phyloP scores from a whole-genome alignment of 2,797 vertebrate genomes.

The Simalia tracyae region DNA sequence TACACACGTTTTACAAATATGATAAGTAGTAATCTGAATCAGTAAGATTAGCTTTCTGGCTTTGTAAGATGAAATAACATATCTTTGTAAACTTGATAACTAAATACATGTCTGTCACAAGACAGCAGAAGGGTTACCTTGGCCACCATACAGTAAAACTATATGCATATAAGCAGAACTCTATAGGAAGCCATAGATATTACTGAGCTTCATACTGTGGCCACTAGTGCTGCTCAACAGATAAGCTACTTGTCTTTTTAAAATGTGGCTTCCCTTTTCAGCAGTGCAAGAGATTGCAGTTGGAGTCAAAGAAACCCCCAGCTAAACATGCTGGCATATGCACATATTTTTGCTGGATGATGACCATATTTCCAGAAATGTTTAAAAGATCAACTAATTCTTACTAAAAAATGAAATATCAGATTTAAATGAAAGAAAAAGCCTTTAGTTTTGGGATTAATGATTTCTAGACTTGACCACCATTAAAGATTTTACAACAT shows the following conservation, averaged over 20 bases:
- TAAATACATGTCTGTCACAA: constrained; percentile 57
- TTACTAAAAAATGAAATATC: constrained; percentile 26
- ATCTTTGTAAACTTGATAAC: constrained; percentile 59
- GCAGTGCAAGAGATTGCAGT: background rate
- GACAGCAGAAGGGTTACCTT: constrained; percentile 28
- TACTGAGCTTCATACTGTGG: background rate
- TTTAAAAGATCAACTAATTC: background rate
- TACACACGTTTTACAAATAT: constrained; percentile 69
- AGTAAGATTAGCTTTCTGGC: constrained; percentile 61
- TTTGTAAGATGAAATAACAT: constrained; percentile 63
- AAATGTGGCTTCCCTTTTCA: background rate
- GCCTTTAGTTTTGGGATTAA: background rate
- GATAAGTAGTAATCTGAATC: constrained; percentile 69
- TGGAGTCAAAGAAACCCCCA: constrained; percentile 32
- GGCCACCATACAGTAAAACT: background rate
- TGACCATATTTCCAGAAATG: background rate
- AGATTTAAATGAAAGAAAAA: constrained; percentile 48
- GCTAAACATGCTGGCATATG: constrained; percentile 19
- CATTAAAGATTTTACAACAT: constrained; percentile 29
- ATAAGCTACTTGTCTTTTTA: background rate
- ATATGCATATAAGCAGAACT: background rate
- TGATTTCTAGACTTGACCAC: constrained; percentile 30
- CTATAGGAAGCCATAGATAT: background rate
- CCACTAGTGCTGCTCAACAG: background rate
- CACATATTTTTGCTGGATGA: constrained; percentile 21